Conservation (phyloP, 2,888 invertebrate species). For the Trachelus iudaicus region DNA sequence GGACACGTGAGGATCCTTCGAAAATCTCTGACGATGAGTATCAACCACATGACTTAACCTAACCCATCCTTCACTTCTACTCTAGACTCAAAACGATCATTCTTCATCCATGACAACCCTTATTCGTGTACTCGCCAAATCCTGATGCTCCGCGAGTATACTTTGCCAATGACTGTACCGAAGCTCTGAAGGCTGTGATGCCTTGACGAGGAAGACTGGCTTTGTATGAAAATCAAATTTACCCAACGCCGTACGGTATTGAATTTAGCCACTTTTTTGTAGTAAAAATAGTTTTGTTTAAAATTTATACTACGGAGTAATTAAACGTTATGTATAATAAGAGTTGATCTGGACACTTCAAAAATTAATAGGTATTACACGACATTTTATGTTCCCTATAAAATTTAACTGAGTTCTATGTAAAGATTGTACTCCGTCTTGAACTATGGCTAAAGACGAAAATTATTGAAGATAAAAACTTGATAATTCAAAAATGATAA, state of each 20-base stretch:
- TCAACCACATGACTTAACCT: neutral
- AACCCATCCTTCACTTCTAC: neutral
- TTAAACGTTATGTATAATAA: too few species aligned
- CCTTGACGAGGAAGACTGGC: too few species aligned
- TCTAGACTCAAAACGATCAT: neutral
- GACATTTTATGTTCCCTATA: too few species aligned
- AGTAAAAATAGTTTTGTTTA: too few species aligned
- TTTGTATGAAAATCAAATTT: too few species aligned
- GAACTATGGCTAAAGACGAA: neutral
- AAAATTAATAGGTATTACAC: too few species aligned
- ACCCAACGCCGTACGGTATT: too few species aligned
- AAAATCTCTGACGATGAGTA: neutral
- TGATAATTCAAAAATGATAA: neutral
- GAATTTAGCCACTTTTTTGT: too few species aligned
- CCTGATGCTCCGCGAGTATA: neutral
- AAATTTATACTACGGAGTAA: too few species aligned
- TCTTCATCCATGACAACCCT: neutral
- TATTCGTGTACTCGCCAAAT: neutral
- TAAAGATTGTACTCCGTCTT: neutral
- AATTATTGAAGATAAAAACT: neutral
- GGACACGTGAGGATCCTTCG: neutral
- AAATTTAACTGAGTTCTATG: neutral
- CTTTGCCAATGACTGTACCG: neutral
- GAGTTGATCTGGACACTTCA: too few species aligned
- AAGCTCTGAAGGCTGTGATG: neutral